A percentile compares a stretch with the other conserved stretches of the same genome.
These are phyloP conservation scores for Delichon dasypus DNA, from an alignment of 2,797 vertebrate species.

Conservation along the genomic window DNA sequence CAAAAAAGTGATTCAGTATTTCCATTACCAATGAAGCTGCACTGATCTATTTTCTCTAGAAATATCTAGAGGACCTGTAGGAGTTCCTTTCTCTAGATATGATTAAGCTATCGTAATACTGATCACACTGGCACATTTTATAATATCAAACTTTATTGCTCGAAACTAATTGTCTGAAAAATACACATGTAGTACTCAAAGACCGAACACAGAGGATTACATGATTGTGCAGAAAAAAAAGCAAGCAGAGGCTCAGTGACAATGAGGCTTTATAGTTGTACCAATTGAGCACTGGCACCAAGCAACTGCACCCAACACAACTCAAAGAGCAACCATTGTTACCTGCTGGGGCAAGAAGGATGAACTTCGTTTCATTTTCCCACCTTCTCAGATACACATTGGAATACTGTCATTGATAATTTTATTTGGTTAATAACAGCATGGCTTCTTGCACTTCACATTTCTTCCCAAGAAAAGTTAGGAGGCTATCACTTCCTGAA, in stretches of 20 bases:
- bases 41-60: background rate
- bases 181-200: slow-evolving; percentile 70
- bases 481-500: slow-evolving; percentile 4
- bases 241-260: slow-evolving; percentile 72
- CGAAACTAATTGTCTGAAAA: slow-evolving; percentile 73
- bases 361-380: background rate
- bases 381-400: background rate
- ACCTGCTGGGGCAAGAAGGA: slow-evolving; percentile 39
- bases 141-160: slow-evolving; percentile 80
- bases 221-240: slow-evolving; percentile 70
- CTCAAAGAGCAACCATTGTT: slow-evolving; percentile 41
- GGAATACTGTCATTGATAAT: slow-evolving; percentile 56
- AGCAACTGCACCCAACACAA: slow-evolving; percentile 64
- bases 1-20: background rate
- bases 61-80: background rate
- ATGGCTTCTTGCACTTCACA: slow-evolving; percentile 40
- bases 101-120: background rate
- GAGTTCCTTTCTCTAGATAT: background rate
- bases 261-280: slow-evolving; percentile 68
- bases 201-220: slow-evolving; percentile 67
- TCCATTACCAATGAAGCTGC: background rate
- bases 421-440: slow-evolving; percentile 45
- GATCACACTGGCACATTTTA: slow-evolving; percentile 46
- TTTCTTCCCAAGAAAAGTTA: background rate
- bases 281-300: slow-evolving; percentile 68